Percentiles rank a stretch among this genome's conserved stretches.
These are phyloP conservation scores for Oncopeltus fasciatus DNA, from an alignment of 1,140 invertebrate species.

Conservation along the genomic window DNA sequence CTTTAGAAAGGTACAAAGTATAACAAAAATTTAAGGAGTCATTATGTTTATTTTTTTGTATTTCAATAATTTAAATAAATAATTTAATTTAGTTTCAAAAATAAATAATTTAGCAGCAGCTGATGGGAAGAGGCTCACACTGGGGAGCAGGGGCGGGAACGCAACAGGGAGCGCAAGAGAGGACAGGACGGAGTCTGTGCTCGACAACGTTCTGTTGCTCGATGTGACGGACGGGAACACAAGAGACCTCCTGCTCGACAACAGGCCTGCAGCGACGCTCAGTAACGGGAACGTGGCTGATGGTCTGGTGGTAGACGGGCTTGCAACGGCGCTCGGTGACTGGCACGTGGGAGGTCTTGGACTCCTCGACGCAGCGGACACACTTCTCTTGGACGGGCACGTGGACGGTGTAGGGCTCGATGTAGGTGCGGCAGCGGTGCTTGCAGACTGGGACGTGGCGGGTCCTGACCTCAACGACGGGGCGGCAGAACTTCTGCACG, in stretches of 20 bases:
- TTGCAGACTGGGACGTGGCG: slow-evolving; percentile 8
- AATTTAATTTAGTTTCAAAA: no score
- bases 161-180: background rate
- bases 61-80: no score
- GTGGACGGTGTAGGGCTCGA: slow-evolving; percentile 10
- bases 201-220: background rate
- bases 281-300: slow-evolving; percentile 5
- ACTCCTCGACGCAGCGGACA: no score
- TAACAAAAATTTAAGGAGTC: no score
- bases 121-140: no score
- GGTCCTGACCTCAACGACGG: background rate
- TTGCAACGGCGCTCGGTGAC: background rate
- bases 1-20: no score
- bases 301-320: background rate
- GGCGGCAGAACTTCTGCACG: background rate
- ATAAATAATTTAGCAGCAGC: no score
- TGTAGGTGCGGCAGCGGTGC: background rate
- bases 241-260: background rate
- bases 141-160: background rate
- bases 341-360: slow-evolving; percentile 12
- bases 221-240: background rate
- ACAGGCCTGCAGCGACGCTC: background rate
- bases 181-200: background rate
- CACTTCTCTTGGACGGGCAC: no score
- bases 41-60: no score